A percentile compares a stretch with the other conserved stretches of the same genome.
Evolutionary conservation across 2,113 vertebrate genomes (phyloP).

Genomic region (Chamaea fasciata): DNA sequence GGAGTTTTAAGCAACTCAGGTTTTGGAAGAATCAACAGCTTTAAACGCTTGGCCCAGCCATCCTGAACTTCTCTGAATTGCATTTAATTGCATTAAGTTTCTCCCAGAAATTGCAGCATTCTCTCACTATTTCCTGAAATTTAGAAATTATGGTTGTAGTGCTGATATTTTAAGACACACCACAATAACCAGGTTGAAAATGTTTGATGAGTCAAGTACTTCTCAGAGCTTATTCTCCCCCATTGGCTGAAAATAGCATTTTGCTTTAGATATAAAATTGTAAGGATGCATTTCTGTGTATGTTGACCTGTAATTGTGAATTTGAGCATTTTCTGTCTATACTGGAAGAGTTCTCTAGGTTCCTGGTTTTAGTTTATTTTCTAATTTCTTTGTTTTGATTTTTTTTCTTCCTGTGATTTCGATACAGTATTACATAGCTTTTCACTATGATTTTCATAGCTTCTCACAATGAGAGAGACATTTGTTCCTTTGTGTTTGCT

Average conservation of each 20-base stretch:
- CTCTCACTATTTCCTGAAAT: neutral
- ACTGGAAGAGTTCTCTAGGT: neutral
- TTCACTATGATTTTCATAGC: neutral
- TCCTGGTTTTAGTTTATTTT: constrained; percentile 1
- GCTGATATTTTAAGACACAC: neutral
- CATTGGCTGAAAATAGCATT: neutral
- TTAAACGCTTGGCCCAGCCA: neutral
- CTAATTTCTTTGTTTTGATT: constrained; percentile 46
- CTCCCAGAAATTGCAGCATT: neutral
- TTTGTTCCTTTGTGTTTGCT: constrained; percentile 31
- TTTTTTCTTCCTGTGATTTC: constrained; percentile 36
- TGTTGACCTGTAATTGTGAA: neutral
- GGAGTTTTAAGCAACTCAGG: neutral
- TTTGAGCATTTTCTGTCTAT: neutral
- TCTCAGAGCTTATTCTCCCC: neutral
- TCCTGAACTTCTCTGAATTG: neutral
- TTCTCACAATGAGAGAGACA: neutral
- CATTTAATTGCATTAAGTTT: neutral
- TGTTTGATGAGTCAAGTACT: neutral
- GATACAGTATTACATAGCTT: constrained; percentile 12
- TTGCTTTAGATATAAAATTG: neutral
- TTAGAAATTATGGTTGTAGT: neutral
- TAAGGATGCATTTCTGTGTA: neutral
- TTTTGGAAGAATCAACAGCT: neutral
- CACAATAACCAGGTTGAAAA: neutral